These are phyloP conservation scores for Pseudomyrmex concolor DNA, from an alignment of 1,140 invertebrate species.

Conservation along the genomic window DNA sequence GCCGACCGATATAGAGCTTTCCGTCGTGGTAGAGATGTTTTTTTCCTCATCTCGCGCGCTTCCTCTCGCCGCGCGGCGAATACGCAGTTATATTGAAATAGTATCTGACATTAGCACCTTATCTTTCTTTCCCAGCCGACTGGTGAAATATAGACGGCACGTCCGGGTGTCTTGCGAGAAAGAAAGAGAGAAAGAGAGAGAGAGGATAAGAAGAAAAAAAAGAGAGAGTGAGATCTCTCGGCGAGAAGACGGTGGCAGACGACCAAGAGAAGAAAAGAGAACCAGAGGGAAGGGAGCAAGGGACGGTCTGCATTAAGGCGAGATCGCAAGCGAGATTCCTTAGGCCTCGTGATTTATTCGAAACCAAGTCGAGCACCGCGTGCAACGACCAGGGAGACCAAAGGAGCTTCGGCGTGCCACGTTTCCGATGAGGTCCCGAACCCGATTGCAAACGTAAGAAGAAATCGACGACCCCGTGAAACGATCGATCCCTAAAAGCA, in stretches of 20 bases:
- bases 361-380: constrained; percentile 52
- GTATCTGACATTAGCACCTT: constrained; percentile 78
- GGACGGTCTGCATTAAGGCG: constrained; percentile 67
- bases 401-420: constrained; percentile 47
- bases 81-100: constrained; percentile 75
- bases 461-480: constrained; percentile 14
- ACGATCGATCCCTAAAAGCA: constrained; percentile 49
- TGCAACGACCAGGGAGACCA: constrained; percentile 37
- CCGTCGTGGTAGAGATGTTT: constrained; percentile 53
- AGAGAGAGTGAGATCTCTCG: background rate
- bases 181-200: constrained; percentile 24
- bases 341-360: constrained; percentile 72
- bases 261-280: background rate
- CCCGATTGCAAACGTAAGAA: constrained; percentile 47
- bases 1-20: constrained; percentile 61
- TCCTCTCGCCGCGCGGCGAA: constrained; percentile 22
- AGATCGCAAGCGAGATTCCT: constrained; percentile 70
- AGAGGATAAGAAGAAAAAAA: constrained; percentile 1
- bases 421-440: constrained; percentile 37
- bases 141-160: constrained; percentile 70
- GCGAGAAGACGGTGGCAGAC: constrained; percentile 39
- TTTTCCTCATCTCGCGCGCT: background rate
- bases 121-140: constrained; percentile 74
- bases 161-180: constrained; percentile 37
- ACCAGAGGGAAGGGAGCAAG: constrained; percentile 9